These are phyloP conservation scores for Lochmaea capreae DNA, from an alignment of 2,888 invertebrate genomes.

Conservation along the genomic window DNA sequence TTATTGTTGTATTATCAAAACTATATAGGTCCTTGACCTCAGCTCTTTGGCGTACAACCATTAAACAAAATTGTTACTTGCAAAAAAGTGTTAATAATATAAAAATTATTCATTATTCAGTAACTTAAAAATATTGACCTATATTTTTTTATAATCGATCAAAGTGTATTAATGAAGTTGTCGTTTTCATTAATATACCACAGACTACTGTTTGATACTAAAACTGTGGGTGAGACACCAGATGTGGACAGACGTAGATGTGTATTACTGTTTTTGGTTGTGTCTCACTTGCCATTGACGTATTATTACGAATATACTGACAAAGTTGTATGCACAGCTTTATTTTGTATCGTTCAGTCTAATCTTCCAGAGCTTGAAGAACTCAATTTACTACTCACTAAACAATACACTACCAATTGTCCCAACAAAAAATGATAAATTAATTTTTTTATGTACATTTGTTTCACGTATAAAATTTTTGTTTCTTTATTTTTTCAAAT, in stretches of 20 bases:
- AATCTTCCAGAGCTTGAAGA: no score
- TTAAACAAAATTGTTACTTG: no score
- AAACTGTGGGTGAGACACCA: slow-evolving; percentile 20
- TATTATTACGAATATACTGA: neutral
- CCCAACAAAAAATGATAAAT: no score
- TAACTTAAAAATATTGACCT: slow-evolving; percentile 2
- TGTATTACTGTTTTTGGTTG: neutral
- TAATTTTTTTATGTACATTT: no score
- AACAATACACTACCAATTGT: no score
- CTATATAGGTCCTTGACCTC: neutral
- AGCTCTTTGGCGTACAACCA: neutral
- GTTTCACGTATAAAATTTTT: no score
- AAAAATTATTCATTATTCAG: neutral
- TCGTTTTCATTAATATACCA: slow-evolving; percentile 12
- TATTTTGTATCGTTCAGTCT: no score
- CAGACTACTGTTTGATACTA: slow-evolving; percentile 16
- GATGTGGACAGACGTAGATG: slow-evolving; percentile 17
- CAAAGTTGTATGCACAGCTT: no score
- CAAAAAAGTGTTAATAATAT: no score
- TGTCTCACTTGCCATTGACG: neutral
- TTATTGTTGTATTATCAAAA: neutral
- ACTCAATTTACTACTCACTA: no score
- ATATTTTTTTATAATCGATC: slow-evolving; percentile 3
- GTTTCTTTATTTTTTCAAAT: no score
- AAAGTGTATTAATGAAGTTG: slow-evolving; percentile 10